Base-by-base conservation (phyloP, 2,888 invertebrate genomes). In the Scaptomyza reducta region DNA sequence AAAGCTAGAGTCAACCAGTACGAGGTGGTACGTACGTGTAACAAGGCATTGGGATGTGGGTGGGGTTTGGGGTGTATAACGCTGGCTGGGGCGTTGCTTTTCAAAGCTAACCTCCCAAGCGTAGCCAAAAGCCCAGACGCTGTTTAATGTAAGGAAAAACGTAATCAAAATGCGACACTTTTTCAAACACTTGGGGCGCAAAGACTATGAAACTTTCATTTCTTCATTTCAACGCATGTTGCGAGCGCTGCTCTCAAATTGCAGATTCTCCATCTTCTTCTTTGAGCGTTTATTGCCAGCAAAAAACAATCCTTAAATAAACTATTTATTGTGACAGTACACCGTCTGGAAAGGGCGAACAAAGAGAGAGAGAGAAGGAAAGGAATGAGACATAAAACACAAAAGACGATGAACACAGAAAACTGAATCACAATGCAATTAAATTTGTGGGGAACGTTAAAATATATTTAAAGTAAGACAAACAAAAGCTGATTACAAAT, bases 91-190 rank as follows among this genome's bases (percentile, higher is more conserved):
- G 40, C 55, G 40, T 49, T 38, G 33, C 14, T 9, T 9, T 14
- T 44, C 49, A 47, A 42, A 71, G 47, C 67, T 51, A 50, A 46
- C 64, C 55, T 71, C 18, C 62, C 53, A 77, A 70, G 82, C 75
- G 68, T 68, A 60, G 14, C 65, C 64, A 59, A 50, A 45, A 62
- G 74, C 81, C 62, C 65, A 72, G 70, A 54, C 70, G 54, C 68
- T 55, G 83, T 57, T 86, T 70, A 82, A 86, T 69, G 73, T 70
- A 66, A 70, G 75, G 69, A 70, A 78, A 84, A 87, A 78, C 76
- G 76, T 74, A 78, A 88, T 84, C 85, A 87, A 80, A 88, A 84
- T 84, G 71, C 79, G 87, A 88, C 82, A 81, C 79, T 84, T 88
- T 84, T 74, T 81, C 76, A 80, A 87, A 69, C 82, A 85, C 85